Conservation (phyloP, 2,113 vertebrate species). For the Trichomycterus rosablanca region DNA sequence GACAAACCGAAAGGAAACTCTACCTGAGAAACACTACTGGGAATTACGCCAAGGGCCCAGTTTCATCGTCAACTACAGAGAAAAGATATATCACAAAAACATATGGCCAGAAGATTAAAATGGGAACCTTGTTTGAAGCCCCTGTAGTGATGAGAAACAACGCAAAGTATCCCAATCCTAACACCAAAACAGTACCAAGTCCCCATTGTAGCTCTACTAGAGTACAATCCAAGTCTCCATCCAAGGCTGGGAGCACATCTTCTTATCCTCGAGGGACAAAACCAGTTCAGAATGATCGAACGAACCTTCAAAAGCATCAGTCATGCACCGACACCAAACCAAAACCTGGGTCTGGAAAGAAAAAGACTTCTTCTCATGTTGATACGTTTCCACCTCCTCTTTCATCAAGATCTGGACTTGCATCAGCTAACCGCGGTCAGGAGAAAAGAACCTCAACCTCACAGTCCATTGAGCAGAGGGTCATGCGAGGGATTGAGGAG, state of each 20-base stretch:
- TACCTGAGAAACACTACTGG: constrained; percentile 65
- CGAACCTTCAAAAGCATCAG: constrained; percentile 49
- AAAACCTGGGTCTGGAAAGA: constrained; percentile 63
- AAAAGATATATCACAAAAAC: constrained; percentile 66
- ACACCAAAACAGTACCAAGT: constrained; percentile 56
- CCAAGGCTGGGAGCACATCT: constrained; percentile 60
- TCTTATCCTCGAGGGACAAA: constrained; percentile 54
- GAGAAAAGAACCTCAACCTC: constrained; percentile 52
- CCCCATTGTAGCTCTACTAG: constrained; percentile 76
- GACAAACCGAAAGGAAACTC: constrained; percentile 55
- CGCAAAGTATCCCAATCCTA: constrained; percentile 61
- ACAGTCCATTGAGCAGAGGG: constrained; percentile 92
- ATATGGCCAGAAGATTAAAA: constrained; percentile 72
- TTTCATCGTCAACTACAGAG: constrained; percentile 44
- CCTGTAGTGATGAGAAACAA: constrained; percentile 70
- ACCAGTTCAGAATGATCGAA: constrained; percentile 47
- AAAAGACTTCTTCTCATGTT: constrained; percentile 56
- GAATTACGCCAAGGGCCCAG: constrained; percentile 67
- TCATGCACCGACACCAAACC: constrained; percentile 67
- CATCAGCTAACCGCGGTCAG: constrained; percentile 15
- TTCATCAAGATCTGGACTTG: constrained; percentile 50
- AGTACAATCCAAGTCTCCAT: constrained; percentile 78
- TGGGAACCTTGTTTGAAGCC: constrained; percentile 59
- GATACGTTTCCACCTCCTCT: constrained; percentile 64
- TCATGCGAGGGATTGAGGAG: constrained; percentile 96